A percentile compares a stretch with the other conserved stretches of the same genome.
Conservation (phyloP, 2,113 vertebrate species). For the Pedionomus torquatus region DNA sequence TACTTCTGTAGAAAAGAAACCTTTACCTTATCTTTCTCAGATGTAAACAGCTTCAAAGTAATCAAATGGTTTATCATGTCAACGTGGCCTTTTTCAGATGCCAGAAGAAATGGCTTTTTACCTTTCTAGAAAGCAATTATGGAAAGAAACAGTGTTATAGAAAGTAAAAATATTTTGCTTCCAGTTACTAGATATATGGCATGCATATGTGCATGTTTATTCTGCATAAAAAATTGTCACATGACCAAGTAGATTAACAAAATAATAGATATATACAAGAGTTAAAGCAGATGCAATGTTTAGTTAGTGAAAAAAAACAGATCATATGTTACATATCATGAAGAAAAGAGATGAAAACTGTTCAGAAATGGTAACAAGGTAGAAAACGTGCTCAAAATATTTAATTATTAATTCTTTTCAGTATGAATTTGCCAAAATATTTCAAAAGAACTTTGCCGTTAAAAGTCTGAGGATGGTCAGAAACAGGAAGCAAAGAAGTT, state of each 20-base stretch:
- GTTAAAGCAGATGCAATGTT: neutral
- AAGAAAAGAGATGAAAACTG: neutral
- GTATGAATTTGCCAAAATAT: neutral
- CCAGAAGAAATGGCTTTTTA: slow-evolving; percentile 83
- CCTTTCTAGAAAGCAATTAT: slow-evolving; percentile 78
- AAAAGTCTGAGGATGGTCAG: neutral
- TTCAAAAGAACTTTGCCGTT: neutral
- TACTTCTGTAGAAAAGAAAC: neutral
- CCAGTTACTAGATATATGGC: neutral
- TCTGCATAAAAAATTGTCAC: neutral
- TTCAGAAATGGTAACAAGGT: neutral
- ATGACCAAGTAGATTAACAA: neutral
- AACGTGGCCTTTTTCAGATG: slow-evolving; percentile 82
- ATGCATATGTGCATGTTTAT: neutral
- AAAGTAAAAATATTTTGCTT: neutral
- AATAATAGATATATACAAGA: neutral
- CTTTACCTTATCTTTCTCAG: slow-evolving; percentile 85
- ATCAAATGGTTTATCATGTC: slow-evolving; percentile 82
- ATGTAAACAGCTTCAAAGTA: slow-evolving; percentile 82
- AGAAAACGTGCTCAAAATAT: neutral
- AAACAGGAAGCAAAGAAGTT: neutral
- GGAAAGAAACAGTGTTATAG: neutral
- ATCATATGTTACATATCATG: neutral
- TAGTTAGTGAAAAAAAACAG: neutral
- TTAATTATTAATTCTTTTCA: neutral